A percentile compares a stretch with the other conserved stretches of the same genome.
Evolutionary conservation across 2,797 vertebrate species (phyloP).

Genomic region (Borostomias antarcticus): DNA sequence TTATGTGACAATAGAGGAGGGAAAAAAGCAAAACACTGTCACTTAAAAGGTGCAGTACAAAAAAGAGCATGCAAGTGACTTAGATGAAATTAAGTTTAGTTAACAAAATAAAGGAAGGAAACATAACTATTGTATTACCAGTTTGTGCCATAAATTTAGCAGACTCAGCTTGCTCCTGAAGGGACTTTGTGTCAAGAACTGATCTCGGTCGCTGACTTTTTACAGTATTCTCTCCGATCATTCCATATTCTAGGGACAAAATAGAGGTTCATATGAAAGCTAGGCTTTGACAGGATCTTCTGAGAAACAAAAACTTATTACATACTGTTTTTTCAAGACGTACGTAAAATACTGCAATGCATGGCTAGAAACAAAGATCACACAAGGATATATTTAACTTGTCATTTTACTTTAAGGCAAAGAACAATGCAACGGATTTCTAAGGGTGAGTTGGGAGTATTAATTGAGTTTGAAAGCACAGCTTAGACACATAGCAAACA

Average conservation of each 20-base stretch:
- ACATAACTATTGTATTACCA: conserved; percentile 99
- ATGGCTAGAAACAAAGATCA: conserved; percentile 82
- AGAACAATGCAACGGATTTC: conserved; percentile 79
- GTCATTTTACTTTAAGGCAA: conserved; percentile 71
- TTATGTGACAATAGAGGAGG: conserved; percentile 81
- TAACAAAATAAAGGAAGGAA: conserved; percentile 84
- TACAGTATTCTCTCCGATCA: conserved; percentile 99
- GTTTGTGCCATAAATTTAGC: conserved; percentile 99
- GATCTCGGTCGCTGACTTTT: conserved; percentile 99
- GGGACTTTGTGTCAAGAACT: conserved; percentile 99
- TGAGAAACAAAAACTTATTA: conserved; percentile 74
- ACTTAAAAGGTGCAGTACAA: conserved; percentile 83
- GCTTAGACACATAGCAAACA: conserved; percentile 82
- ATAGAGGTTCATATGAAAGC: conserved; percentile 99
- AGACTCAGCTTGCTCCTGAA: conserved; percentile 99
- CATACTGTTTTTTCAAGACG: conserved; percentile 73
- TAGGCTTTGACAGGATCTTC: conserved; percentile 79
- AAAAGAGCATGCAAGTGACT: conserved; percentile 95
- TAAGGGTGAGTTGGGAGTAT: conserved; percentile 80
- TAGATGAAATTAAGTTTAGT: conserved; percentile 90
- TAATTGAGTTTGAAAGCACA: conserved; percentile 82
- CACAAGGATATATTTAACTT: conserved; percentile 72
- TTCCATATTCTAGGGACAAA: conserved; percentile 99
- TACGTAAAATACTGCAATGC: conserved; percentile 71
- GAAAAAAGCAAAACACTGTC: conserved; percentile 79